phyloP scores from a whole-genome alignment of 2,888 invertebrate genomes.

The Thalpophila matura region DNA sequence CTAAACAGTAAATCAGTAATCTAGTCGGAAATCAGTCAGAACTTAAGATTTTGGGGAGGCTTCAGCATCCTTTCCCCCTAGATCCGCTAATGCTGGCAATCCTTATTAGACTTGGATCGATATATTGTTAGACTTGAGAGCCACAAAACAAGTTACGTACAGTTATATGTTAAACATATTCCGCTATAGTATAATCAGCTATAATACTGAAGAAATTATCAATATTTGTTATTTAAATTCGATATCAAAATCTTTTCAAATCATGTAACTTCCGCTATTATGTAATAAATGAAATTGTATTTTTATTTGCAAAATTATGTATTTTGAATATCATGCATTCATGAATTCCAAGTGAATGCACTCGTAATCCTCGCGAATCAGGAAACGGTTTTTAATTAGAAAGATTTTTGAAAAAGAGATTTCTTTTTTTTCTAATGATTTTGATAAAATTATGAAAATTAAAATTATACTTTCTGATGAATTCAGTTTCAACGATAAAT shows the following conservation, averaged over 20 bases:
- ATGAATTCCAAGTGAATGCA: not conserved
- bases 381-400: not conserved
- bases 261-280: constrained; percentile 31
- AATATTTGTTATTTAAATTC: constrained; percentile 34
- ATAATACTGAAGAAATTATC: not conserved
- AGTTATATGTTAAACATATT: not conserved
- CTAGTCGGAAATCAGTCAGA: no score
- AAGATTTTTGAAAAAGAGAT: not conserved
- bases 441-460: not conserved
- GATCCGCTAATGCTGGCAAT: no score
- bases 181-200: constrained; percentile 33
- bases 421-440: not conserved
- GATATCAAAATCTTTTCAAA: constrained; percentile 16
- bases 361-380: not conserved
- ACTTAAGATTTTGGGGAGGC: no score
- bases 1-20: no score
- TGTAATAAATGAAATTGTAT: constrained; percentile 7
- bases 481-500: constrained; percentile 1
- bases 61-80: no score
- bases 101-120: not conserved
- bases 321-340: constrained; percentile 1
- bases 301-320: not conserved
- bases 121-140: not conserved
- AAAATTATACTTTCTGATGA: no score
- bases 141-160: constrained; percentile 20